phyloP scores from a whole-genome alignment of 1,140 invertebrate species.

The Nylanderia fulva region DNA sequence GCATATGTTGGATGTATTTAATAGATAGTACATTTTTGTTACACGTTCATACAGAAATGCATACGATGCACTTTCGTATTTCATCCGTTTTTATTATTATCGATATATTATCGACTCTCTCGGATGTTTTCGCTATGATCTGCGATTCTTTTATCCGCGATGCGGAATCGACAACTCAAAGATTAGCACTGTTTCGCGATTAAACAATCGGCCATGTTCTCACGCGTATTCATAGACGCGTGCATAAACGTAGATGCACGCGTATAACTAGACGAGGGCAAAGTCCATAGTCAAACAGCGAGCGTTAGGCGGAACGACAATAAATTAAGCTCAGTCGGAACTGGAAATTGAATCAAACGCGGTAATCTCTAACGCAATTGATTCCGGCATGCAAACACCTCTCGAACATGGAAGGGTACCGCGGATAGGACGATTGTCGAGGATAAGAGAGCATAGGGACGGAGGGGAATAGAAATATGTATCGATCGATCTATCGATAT shows the following conservation, averaged over 20 bases:
- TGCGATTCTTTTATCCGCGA: background rate
- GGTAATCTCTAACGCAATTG: slow-evolving; percentile 78
- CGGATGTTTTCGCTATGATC: background rate
- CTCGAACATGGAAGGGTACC: slow-evolving; percentile 47
- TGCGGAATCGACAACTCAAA: background rate
- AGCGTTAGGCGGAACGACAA: slow-evolving; percentile 72
- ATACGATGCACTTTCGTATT: background rate
- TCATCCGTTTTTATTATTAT: background rate
- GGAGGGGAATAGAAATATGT: slow-evolving; percentile 1
- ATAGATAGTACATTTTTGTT: no score
- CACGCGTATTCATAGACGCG: slow-evolving; percentile 35
- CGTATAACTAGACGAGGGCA: slow-evolving; percentile 51
- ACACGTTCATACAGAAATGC: background rate
- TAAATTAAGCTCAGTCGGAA: slow-evolving; percentile 79
- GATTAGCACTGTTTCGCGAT: slow-evolving; percentile 53
- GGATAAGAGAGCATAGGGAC: slow-evolving; percentile 36
- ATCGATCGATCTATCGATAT: slow-evolving; percentile 10
- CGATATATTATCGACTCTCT: background rate
- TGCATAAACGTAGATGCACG: slow-evolving; percentile 21
- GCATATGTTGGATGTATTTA: slow-evolving; percentile 3
- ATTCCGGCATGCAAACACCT: slow-evolving; percentile 73
- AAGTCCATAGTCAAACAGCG: slow-evolving; percentile 66
- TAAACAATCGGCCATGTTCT: slow-evolving; percentile 50
- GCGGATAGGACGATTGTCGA: background rate
- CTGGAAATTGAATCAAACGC: slow-evolving; percentile 79